phyloP scores from a whole-genome alignment of 2,113 vertebrate species.

The Plotosus lineatus region DNA sequence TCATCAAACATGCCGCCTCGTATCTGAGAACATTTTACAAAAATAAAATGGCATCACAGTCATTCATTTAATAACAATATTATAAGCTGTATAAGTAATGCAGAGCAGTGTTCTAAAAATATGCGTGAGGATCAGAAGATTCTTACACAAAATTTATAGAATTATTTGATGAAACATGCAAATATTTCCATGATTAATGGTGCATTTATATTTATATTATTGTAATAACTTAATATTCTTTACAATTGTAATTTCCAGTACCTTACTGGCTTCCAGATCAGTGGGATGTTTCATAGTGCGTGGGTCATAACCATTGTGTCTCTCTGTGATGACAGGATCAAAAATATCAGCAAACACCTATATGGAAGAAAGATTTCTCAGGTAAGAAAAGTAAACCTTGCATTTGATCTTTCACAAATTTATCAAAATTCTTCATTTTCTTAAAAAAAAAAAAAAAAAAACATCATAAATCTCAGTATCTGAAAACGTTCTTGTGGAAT shows the following conservation, averaged over 20 bases:
- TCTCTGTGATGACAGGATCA: slow-evolving; percentile 88
- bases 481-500: not conserved
- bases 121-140: not conserved
- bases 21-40: slow-evolving; percentile 66
- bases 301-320: slow-evolving; percentile 94
- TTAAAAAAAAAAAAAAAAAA: not conserved
- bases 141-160: not conserved
- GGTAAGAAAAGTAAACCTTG: not conserved
- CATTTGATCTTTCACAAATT: not conserved
- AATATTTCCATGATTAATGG: not conserved
- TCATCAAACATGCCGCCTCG: slow-evolving; percentile 87
- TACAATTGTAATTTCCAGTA: slow-evolving; percentile 49
- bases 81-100: not conserved
- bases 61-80: not conserved
- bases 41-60: not conserved
- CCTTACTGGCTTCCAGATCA: slow-evolving; percentile 90
- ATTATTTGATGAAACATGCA: not conserved
- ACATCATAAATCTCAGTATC: not conserved
- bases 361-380: not conserved
- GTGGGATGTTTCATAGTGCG: slow-evolving; percentile 87
- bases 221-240: not conserved
- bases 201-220: too few species aligned
- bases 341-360: slow-evolving; percentile 92
- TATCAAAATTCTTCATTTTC: not conserved
- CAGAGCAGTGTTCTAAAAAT: not conserved